Evolutionary conservation across 2,888 invertebrate species (phyloP), one percentile per base, ranked within the genome.

Genomic region (Esperia sulphurella): DNA sequence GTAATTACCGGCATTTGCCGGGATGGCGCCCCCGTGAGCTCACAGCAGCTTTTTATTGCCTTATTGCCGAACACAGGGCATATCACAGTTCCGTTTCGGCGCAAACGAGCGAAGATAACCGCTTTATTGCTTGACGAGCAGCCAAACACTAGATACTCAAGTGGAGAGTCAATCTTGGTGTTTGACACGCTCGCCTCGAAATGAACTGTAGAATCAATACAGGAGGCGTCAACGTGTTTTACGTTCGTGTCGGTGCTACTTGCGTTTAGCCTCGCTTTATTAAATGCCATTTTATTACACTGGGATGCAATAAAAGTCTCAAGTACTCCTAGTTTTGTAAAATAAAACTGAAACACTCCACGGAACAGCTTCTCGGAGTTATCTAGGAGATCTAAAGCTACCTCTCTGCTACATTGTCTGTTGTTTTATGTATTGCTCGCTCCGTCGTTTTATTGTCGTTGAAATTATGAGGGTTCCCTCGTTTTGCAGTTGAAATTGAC

Each of bases 41-140:
- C 55, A 56, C 55, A 14, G 13, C 3, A 63, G 62, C 63, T 64
- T 79, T 82, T 79, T 79, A 78, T 72, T 74, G 68, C 66, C 67
- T 79, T 79, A 78, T 72, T 74, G 69, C 66, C 67, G 58, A 59
- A 62, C 55, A 62, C 58, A 61, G 65, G 55, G 68, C 75, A 69
- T 78, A 81, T 82, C 81, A 70, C 67, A 61, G 68, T 76, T 78
- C 75, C 79, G 74, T 75, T 76, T 67, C 68, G 71, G 69, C 64
- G 73, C 68, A 77, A 84, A 85, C 81, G 83, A 81, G 75, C 71
- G 55, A 49, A 77, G 85, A 86, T 86, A 85, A 75, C 79, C 71
- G 71, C 71, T 79, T 83, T 84, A 85, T 80, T 75, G 65, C 82
- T 75, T 80, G 79, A 79, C 77, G 78, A 75, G 71, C 65, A 79